Base-by-base conservation (phyloP, 2,888 invertebrate species). In the Zootermopsis nevadensis region DNA sequence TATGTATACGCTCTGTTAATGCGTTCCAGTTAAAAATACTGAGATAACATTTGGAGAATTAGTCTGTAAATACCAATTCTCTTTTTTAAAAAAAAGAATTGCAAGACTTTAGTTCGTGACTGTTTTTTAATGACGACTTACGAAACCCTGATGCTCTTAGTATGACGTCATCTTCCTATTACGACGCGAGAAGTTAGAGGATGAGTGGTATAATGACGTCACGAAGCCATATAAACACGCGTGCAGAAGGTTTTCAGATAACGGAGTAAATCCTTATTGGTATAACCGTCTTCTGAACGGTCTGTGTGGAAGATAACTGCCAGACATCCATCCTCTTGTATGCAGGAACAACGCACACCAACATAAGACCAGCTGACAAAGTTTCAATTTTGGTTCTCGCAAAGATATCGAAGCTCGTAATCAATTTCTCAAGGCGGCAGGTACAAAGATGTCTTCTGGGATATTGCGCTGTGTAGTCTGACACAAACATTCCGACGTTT, bases 81-180 rank as follows among this genome's bases (percentile, higher is more conserved):
- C 4, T 24, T 53, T 53, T 53, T n/a, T 27, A 27, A 24, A 12
- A 2, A 60, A 60, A 60, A 8, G n/a, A n/a, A n/a, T n/a, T 27
- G 60, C 60, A 60, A n/a, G 0, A n/a, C 12, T 1, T 27, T 60
- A 12, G n/a, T 60, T 27, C 7, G 27, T 60, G 4, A 8, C 3
- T 19, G 19, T 15, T 15, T 48, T 42, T 48, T 48, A 48, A 48
- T n/a, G n/a, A n/a, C 19, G 48, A 48, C 19, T 1, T 60, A n/a
- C 6, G n/a, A 15, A 55, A 22, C n/a, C 6, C 10, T n/a, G 60
- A 60, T 7, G 27, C n/a, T 4, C 27, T 27, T 27, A 2, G 60
- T 60, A 60, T 60, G n/a, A 60, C 60, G 60, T 60, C n/a, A 60
- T 27, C 60, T 60, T 60, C 60, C n/a, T 60, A 60, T 27, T 60